Conservation (phyloP, 1,140 invertebrate species). For the Ceratitis capitata region DNA sequence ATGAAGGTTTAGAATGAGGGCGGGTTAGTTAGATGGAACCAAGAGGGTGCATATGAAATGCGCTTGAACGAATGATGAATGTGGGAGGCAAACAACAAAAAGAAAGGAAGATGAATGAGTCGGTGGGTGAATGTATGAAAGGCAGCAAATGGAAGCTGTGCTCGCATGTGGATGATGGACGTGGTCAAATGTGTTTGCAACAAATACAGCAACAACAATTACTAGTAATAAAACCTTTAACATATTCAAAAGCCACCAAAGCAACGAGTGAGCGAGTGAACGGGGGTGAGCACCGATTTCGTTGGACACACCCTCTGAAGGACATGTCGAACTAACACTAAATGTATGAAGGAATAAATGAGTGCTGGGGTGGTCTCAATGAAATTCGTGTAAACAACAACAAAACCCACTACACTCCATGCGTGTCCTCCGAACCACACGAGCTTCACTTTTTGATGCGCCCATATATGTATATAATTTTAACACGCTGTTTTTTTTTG, state of each 20-base stretch:
- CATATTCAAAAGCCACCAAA: neutral
- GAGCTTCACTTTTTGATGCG: neutral
- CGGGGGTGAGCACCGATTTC: neutral
- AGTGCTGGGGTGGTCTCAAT: no score
- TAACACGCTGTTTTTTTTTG: neutral
- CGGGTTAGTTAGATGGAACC: neutral
- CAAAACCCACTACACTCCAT: neutral
- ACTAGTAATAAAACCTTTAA: neutral
- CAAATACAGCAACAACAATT: neutral
- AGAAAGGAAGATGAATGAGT: neutral
- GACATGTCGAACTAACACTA: neutral
- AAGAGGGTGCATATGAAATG: neutral
- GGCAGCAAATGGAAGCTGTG: neutral
- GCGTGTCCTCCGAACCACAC: neutral
- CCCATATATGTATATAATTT: no score
- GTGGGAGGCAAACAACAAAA: neutral
- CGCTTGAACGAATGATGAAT: neutral
- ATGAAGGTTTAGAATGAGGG: neutral
- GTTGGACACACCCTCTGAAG: neutral
- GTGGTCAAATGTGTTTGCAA: conserved; percentile 19
- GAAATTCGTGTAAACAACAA: neutral
- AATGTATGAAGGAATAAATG: neutral
- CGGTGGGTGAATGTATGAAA: neutral
- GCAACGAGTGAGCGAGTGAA: neutral
- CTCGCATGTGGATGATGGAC: neutral